Evolutionary conservation across 2,797 vertebrate genomes (phyloP).

Genomic region (Falco peregrinus): DNA sequence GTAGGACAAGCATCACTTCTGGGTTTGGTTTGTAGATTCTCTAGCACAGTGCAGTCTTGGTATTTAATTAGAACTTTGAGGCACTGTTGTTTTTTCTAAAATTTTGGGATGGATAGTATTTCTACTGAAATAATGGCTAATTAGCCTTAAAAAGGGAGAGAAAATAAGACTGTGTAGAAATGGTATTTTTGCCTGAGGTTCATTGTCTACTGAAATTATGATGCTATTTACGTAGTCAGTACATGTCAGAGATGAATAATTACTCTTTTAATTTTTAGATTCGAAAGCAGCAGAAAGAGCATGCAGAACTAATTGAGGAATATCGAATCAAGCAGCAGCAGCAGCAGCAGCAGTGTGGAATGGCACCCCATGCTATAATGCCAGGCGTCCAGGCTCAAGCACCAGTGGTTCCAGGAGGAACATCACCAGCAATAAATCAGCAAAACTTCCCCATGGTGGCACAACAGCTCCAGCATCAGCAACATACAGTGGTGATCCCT

Average conservation of each 20-base stretch:
- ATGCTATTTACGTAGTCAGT: not conserved
- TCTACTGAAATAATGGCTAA: not conserved
- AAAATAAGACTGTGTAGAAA: not conserved
- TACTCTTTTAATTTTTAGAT: slow-evolving; percentile 79
- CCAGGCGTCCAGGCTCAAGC: slow-evolving; percentile 75
- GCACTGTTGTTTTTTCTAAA: not conserved
- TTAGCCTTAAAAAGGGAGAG: not conserved
- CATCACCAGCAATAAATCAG: slow-evolving; percentile 79
- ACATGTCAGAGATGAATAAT: not conserved
- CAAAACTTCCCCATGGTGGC: slow-evolving; percentile 82
- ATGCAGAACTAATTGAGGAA: slow-evolving; percentile 96
- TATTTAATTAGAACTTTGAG: not conserved
- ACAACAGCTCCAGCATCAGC: slow-evolving; percentile 80
- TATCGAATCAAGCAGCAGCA: slow-evolving; percentile 95
- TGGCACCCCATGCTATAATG: slow-evolving; percentile 81
- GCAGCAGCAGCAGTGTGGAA: slow-evolving; percentile 83
- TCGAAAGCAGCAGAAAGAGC: slow-evolving; percentile 98
- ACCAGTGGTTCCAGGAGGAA: slow-evolving; percentile 78
- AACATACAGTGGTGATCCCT: slow-evolving; percentile 81
- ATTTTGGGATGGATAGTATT: not conserved
- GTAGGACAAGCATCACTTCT: not conserved
- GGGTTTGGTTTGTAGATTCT: not conserved
- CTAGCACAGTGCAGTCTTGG: not conserved
- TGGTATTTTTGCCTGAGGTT: not conserved
- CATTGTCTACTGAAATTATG: not conserved